Conservation (phyloP, 2,113 vertebrate genomes). For the Phaetusa simplex region DNA sequence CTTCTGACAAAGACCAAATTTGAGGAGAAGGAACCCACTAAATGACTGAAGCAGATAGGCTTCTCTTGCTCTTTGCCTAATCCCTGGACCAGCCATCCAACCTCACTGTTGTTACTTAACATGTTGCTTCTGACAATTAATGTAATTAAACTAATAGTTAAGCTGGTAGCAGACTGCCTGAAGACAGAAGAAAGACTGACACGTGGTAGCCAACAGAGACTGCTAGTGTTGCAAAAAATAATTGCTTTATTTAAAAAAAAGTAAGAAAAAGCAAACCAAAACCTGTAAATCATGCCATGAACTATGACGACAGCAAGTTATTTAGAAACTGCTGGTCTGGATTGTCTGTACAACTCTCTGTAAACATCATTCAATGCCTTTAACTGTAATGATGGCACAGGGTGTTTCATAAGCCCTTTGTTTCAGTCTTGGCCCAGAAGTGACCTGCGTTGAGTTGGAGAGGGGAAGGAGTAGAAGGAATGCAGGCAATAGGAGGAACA, state of each 20-base stretch:
- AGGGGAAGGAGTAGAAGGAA: background rate
- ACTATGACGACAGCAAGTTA: background rate
- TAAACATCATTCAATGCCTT: background rate
- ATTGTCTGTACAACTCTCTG: background rate
- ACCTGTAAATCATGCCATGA: background rate
- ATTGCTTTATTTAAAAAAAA: background rate
- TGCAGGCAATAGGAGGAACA: background rate
- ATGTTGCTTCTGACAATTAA: background rate
- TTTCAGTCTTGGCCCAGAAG: background rate
- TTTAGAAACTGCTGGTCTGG: background rate
- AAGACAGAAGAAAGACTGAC: background rate
- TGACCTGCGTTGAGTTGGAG: accelerated
- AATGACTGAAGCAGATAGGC: background rate
- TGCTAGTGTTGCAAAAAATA: background rate
- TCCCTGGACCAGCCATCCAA: background rate
- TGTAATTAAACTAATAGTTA: background rate
- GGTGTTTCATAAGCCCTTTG: background rate
- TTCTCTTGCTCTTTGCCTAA: background rate
- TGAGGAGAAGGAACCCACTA: background rate
- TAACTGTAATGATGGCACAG: background rate
- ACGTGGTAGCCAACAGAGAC: background rate
- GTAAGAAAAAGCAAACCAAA: background rate
- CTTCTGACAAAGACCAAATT: background rate
- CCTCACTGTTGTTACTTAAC: background rate
- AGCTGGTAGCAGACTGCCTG: background rate